Evolutionary conservation across 1,140 invertebrate species (phyloP).

Genomic region (Magallana gigas): DNA sequence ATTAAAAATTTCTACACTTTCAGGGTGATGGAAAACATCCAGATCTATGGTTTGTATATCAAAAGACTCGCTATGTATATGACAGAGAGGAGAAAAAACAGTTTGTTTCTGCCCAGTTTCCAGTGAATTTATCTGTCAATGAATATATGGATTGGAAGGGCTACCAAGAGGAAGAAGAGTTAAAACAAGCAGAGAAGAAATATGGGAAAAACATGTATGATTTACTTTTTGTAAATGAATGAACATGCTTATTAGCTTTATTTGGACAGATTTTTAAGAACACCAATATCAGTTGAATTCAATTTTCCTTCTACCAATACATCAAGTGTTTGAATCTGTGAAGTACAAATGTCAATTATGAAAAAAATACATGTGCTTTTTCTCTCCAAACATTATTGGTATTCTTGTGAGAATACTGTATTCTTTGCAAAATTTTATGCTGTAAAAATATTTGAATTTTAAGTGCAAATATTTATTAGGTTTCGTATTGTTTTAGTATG

Average conservation of each 20-base stretch:
- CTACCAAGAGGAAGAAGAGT: conserved; percentile 89
- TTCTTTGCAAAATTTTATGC: too few species aligned
- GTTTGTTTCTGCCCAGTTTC: conserved; percentile 91
- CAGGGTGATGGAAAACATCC: conserved; percentile 65
- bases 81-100: conserved; percentile 86
- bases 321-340: too few species aligned
- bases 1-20: conserved; percentile 8
- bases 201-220: conserved; percentile 94
- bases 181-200: conserved; percentile 86
- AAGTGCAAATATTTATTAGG: not conserved
- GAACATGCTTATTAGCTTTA: too few species aligned
- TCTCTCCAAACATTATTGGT: too few species aligned
- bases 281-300: too few species aligned
- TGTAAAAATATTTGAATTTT: too few species aligned
- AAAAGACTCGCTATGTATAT: conserved; percentile 98
- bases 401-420: too few species aligned
- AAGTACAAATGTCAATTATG: too few species aligned
- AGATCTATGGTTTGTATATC: conserved; percentile 91
- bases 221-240: too few species aligned
- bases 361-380: too few species aligned
- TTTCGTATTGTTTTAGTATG: conserved; percentile 82
- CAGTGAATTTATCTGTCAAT: conserved; percentile 85
- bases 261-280: too few species aligned
- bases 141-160: conserved; percentile 93
- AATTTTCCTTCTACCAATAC: too few species aligned